A percentile compares a stretch with the other conserved stretches of the same genome.
Conservation (phyloP, 2,797 vertebrate species). For the Luscinia luscinia region DNA sequence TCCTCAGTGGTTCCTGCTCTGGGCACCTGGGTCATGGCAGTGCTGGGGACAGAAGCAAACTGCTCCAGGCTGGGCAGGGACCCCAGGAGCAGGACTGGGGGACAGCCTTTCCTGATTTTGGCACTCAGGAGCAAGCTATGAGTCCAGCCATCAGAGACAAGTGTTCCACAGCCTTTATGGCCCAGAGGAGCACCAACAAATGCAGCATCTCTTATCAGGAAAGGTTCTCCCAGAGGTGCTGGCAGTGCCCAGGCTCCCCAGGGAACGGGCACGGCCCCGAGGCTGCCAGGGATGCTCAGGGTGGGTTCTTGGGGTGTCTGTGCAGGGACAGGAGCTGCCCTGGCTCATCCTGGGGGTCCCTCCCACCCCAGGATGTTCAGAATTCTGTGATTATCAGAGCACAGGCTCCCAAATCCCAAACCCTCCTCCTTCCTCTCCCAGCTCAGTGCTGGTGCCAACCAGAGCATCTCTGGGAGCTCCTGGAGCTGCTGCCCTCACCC, state of each 20-base stretch:
- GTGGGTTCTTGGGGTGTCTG: background rate
- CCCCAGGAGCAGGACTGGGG: accelerated
- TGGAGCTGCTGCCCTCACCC: too few relatives aligned
- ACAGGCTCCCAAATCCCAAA: too few relatives aligned
- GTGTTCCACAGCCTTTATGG: background rate
- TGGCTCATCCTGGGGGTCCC: too few relatives aligned
- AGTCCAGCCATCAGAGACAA: background rate
- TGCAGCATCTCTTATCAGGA: background rate
- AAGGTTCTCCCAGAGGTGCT: background rate
- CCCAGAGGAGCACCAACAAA: accelerated
- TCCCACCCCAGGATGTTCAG: too few relatives aligned
- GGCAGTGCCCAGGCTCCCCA: background rate
- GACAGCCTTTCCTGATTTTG: background rate
- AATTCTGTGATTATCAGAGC: too few relatives aligned
- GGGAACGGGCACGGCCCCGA: background rate
- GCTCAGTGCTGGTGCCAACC: too few relatives aligned
- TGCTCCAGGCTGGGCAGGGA: background rate
- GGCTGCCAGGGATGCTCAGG: background rate
- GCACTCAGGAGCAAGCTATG: background rate
- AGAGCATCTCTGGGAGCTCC: too few relatives aligned
- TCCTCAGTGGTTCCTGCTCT: background rate
- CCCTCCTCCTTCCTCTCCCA: too few relatives aligned
- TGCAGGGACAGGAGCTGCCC: background rate
- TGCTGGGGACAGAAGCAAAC: background rate
- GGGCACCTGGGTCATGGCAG: background rate